phyloP scores from a whole-genome alignment of 2,888 invertebrate genomes.

The Sicus ferrugineus region DNA sequence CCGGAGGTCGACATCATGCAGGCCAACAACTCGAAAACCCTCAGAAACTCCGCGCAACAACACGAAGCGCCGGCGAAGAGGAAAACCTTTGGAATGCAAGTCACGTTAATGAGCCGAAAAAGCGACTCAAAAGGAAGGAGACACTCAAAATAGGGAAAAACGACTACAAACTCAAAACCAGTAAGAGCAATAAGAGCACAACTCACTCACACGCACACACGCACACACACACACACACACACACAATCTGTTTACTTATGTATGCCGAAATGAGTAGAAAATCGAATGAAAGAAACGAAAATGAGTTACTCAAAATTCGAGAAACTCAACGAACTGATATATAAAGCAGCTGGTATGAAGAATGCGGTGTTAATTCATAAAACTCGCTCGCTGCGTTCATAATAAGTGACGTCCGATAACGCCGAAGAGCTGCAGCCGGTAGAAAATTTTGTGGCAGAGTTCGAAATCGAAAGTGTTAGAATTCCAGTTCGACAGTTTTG shows the following conservation, averaged over 20 bases:
- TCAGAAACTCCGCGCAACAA: background rate
- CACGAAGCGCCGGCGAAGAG: background rate
- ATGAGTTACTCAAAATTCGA: background rate
- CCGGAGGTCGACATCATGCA: background rate
- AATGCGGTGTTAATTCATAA: constrained; percentile 59
- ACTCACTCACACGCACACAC: background rate
- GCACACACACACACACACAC: too few relatives aligned
- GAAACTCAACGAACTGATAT: constrained; percentile 44
- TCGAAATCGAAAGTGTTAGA: constrained; percentile 12
- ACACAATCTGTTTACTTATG: too few relatives aligned
- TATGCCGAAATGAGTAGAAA: background rate
- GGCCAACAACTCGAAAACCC: background rate
- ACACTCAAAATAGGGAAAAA: background rate
- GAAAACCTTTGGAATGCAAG: background rate
- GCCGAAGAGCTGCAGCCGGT: constrained; percentile 24
- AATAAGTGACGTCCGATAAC: constrained; percentile 32
- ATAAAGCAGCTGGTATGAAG: constrained; percentile 58
- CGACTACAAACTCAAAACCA: background rate
- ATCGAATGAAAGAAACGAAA: background rate
- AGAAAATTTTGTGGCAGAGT: background rate
- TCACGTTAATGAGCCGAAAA: background rate
- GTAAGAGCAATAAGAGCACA: background rate
- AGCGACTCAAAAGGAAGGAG: background rate
- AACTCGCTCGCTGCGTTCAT: constrained; percentile 49
- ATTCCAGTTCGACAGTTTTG: constrained; percentile 30